Conservation (phyloP, 2,797 vertebrate species). For the Rhinichthys osculus region DNA sequence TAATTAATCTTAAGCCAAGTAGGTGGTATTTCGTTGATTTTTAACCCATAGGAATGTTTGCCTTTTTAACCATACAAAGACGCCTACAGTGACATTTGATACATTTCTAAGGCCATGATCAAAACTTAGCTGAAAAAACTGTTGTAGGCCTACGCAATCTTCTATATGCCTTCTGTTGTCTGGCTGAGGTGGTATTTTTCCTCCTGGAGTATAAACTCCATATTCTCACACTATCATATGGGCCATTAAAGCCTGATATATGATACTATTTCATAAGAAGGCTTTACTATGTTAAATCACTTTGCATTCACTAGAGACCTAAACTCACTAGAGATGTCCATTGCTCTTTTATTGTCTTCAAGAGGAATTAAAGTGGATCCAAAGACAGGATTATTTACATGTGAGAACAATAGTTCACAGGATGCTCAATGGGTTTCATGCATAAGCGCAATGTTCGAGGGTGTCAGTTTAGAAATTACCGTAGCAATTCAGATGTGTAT, state of each 20-base stretch:
- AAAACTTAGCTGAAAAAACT: neutral
- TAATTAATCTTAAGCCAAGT: neutral
- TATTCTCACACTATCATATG: neutral
- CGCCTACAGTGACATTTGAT: neutral
- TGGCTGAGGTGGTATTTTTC: neutral
- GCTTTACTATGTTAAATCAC: neutral
- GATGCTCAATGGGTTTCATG: constrained; percentile 13
- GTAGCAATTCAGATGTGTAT: neutral
- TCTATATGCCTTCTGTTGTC: neutral
- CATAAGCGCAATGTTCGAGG: neutral
- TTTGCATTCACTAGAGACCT: too few species aligned
- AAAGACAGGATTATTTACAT: neutral
- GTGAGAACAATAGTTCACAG: neutral
- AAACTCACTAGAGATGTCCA: neutral
- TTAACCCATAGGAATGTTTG: neutral
- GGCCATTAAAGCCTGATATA: too few species aligned
- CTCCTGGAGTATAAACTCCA: too few species aligned
- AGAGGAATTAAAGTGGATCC: neutral
- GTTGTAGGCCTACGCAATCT: neutral
- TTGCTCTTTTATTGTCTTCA: neutral
- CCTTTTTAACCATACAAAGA: neutral
- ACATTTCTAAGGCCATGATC: neutral
- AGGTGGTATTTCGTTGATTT: neutral
- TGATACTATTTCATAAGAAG: neutral
- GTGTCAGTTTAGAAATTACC: constrained; percentile 8